Conservation (phyloP, 2,113 vertebrate species). For the Todiramphus saurophagus region DNA sequence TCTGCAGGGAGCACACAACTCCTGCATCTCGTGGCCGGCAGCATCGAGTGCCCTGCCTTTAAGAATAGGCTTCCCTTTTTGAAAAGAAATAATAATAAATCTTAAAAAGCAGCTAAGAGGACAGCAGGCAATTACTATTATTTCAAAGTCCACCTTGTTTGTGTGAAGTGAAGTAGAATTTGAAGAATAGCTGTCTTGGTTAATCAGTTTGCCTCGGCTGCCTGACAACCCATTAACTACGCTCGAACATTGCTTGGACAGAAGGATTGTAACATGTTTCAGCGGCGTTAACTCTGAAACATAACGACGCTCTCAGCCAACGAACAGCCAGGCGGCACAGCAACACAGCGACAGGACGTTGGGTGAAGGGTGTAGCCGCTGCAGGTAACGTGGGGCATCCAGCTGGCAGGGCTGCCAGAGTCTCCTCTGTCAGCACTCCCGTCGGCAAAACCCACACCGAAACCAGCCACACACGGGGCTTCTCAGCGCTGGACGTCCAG, state of each 20-base stretch:
- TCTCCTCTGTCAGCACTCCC: neutral
- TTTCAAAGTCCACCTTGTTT: neutral
- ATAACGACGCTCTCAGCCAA: neutral
- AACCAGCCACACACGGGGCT: rapidly evolving
- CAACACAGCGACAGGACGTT: neutral
- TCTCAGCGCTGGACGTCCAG: neutral
- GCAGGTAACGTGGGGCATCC: neutral
- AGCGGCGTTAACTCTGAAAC: neutral
- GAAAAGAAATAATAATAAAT: neutral
- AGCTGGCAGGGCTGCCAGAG: rapidly evolving
- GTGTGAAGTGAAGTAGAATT: neutral
- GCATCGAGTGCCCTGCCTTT: neutral
- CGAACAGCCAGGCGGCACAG: neutral
- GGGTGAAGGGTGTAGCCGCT: neutral
- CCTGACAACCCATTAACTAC: neutral
- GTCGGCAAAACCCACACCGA: rapidly evolving
- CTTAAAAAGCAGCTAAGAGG: neutral
- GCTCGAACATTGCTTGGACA: neutral
- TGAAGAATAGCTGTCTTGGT: neutral
- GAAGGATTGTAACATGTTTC: neutral
- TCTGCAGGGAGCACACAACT: neutral
- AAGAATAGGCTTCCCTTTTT: neutral
- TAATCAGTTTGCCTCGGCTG: neutral
- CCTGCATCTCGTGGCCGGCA: neutral
- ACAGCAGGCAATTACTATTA: neutral